Conservation (phyloP, 2,888 invertebrate species). For the Ophion slaviceki region DNA sequence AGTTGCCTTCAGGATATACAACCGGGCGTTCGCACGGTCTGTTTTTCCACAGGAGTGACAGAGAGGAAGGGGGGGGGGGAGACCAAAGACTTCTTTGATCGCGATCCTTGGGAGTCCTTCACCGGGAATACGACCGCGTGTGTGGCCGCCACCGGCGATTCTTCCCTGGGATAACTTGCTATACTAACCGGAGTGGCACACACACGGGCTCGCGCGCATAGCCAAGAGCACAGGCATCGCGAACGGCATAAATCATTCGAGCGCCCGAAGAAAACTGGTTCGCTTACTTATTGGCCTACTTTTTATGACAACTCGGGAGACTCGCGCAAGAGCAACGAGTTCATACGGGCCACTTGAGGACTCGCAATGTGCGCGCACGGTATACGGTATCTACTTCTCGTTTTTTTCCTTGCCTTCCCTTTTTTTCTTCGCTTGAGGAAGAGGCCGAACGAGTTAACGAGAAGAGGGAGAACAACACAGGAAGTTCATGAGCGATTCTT, state of each 20-base stretch:
- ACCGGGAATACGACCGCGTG: conserved; percentile 44
- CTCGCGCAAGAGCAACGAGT: conserved; percentile 3
- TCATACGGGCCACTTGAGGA: not conserved
- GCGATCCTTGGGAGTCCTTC: conserved; percentile 56
- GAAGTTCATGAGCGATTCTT: not conserved
- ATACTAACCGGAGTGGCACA: too few species aligned
- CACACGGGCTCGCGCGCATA: not conserved
- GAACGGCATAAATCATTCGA: conserved; percentile 72
- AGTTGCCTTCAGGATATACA: not conserved
- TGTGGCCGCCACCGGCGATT: conserved; percentile 62
- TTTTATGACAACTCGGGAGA: conserved; percentile 67
- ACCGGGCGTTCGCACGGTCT: conserved; percentile 24
- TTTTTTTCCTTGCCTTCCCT: not conserved
- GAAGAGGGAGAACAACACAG: conserved; percentile 3
- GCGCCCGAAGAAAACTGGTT: conserved; percentile 74
- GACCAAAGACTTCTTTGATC: conserved; percentile 4
- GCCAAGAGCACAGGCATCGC: conserved; percentile 28
- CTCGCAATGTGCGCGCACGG: not conserved
- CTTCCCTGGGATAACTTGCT: conserved; percentile 7
- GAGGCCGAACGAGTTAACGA: conserved; percentile 3
- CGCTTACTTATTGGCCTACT: conserved; percentile 78
- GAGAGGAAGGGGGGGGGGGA: conserved; percentile 5
- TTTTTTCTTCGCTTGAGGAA: conserved; percentile 2
- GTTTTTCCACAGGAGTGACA: conserved; percentile 2
- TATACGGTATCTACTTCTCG: not conserved